Base-by-base conservation (phyloP, 2,888 invertebrate species). In the Xylocampa areola region DNA sequence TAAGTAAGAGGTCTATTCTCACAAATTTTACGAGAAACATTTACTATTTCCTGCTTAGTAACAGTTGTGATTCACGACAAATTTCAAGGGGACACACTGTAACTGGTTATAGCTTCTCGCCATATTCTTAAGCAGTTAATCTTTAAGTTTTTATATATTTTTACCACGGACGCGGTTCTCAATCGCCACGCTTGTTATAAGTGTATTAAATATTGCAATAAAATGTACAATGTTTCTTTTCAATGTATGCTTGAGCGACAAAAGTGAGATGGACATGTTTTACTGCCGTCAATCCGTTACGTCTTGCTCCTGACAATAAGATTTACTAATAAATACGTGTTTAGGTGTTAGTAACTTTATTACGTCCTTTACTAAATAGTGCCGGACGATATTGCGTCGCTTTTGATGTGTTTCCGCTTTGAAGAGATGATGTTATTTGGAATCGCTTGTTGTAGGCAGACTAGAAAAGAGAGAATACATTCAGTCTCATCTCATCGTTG, bases 61-160 rank as follows among this genome's bases (percentile, higher is more conserved):
- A 70, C 80, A 80, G 69, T 66, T 78, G 80, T 80, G 79, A 60
- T 80, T 79, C 78, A 75, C 79, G 77, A 74, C 70, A 78, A 72
- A 84, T 82, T 73, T 58, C 41, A 58, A 47, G 69, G 44, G 53
- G 47, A 73, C 65, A 71, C 69, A 70, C 47, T 70, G 41, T 41
- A 29, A 7, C 17, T 16, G 25, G 64, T 67, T 50, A 68, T 68
- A 52, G 55, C 79, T 77, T 80, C 76, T 69, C 81, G 83, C 76
- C 73, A 67, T 77, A 80, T 83, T 79, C 69, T 53, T 25, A 19
- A 41, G 65, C 51, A 57, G 54, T 80, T 67, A 78, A 76, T 70
- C 39, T 62, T 48, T 33, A 13, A 51, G 10, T 60, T 68, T 68
- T 67, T 59, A 64, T 68, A 64, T 59, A 55, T 55, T 68, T 55